These are phyloP conservation scores for Aspidiotus rigidus DNA, from an alignment of 2,888 invertebrate species.

Conservation along the genomic window DNA sequence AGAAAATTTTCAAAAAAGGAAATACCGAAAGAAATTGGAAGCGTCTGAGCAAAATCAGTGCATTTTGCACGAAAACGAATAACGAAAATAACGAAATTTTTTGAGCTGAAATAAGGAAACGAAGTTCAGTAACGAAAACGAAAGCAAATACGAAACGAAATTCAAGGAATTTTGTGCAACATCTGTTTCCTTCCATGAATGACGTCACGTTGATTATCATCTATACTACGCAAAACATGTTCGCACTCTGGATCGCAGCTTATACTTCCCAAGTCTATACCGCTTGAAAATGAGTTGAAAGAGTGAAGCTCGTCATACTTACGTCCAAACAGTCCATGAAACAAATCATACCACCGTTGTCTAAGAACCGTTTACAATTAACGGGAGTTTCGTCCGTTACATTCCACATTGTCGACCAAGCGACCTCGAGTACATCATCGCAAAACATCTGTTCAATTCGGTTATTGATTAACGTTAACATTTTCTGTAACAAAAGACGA, in stretches of 20 bases:
- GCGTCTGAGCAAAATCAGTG: too few species aligned
- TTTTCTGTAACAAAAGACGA: constrained; percentile 30
- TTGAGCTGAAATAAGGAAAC: too few species aligned
- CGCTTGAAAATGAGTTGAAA: not conserved
- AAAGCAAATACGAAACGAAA: not conserved
- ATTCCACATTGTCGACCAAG: constrained; percentile 99
- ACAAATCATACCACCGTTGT: constrained; percentile 77
- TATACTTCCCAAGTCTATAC: not conserved
- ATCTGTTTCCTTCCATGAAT: not conserved
- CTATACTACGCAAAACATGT: not conserved
- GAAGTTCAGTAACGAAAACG: not conserved
- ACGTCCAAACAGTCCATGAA: constrained; percentile 83
- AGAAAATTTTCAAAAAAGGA: too few species aligned
- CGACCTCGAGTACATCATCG: constrained; percentile 93
- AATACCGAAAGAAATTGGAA: too few species aligned
- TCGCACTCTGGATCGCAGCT: not conserved
- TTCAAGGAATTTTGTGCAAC: not conserved
- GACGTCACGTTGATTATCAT: not conserved
- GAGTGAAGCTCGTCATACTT: constrained; percentile 40
- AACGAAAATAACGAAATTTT: too few species aligned
- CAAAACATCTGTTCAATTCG: constrained; percentile 66
- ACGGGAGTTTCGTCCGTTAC: constrained; percentile 90
- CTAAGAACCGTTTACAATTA: constrained; percentile 85
- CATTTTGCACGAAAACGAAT: too few species aligned
- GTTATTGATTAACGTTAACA: constrained; percentile 78